Conservation (phyloP, 1,140 invertebrate species). For the Ceratosolen fusciceps region DNA sequence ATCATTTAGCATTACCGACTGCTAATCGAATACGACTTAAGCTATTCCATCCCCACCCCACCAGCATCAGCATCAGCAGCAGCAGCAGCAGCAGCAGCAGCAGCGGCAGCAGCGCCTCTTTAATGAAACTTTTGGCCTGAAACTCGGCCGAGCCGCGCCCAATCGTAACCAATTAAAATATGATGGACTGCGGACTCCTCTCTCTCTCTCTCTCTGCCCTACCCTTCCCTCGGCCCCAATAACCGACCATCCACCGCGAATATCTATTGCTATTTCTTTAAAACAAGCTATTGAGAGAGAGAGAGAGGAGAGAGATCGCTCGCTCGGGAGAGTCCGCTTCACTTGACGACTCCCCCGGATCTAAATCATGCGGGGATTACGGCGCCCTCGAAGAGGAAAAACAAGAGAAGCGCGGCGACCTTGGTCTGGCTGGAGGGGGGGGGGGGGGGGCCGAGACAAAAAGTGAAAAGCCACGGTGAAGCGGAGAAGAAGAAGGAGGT, state of each 20-base stretch:
- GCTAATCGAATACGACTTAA: slow-evolving; percentile 67
- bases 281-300: neutral
- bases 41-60: too few relatives aligned
- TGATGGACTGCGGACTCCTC: neutral
- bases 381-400: slow-evolving; percentile 38
- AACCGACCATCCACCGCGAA: neutral
- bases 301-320: too few relatives aligned
- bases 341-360: slow-evolving; percentile 53
- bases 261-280: slow-evolving; percentile 6
- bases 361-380: slow-evolving; percentile 68
- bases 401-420: slow-evolving; percentile 61
- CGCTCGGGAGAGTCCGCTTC: neutral
- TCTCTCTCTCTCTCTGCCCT: too few relatives aligned
- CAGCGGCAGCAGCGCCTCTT: neutral
- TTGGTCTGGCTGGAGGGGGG: slow-evolving; percentile 19
- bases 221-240: too few relatives aligned
- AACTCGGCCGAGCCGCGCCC: neutral
- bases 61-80: too few relatives aligned
- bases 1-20: slow-evolving; percentile 53
- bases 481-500: neutral
- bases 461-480: slow-evolving; percentile 2
- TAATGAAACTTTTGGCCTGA: neutral
- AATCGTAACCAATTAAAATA: neutral
- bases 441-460: slow-evolving; percentile 39
- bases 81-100: too few relatives aligned